Percentiles rank a stretch among this genome's conserved stretches.
Conservation (phyloP, 2,113 vertebrate genomes). For the Asarcornis scutulata region DNA sequence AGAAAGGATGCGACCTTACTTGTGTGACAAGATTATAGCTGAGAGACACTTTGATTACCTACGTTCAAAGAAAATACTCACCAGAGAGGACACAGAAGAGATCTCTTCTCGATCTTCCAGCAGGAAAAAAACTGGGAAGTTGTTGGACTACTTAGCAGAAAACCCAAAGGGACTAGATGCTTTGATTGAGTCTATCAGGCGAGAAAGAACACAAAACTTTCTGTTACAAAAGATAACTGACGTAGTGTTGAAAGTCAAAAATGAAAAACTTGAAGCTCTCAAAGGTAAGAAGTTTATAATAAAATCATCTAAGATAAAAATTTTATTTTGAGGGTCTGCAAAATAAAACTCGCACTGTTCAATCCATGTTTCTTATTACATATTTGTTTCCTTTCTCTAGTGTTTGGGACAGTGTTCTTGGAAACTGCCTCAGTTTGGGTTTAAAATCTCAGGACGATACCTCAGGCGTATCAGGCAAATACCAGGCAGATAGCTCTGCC, state of each 20-base stretch:
- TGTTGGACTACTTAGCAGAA: conserved; percentile 92
- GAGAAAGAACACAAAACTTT: conserved; percentile 90
- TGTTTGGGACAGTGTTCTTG: neutral
- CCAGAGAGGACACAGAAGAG: conserved; percentile 93
- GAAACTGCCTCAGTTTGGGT: neutral
- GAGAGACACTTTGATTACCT: conserved; percentile 96
- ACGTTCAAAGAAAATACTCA: conserved; percentile 92
- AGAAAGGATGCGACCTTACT: conserved; percentile 88
- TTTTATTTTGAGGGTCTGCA: neutral
- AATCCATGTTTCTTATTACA: neutral
- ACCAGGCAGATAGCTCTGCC: neutral
- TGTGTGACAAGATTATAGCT: conserved; percentile 93
- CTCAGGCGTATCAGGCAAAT: too few relatives aligned
- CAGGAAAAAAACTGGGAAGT: conserved; percentile 85
- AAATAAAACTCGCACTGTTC: neutral
- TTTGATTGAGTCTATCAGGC: conserved; percentile 89
- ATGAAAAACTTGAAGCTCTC: conserved; percentile 88
- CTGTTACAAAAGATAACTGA: conserved; percentile 94
- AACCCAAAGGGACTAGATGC: conserved; percentile 92
- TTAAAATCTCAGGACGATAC: neutral
- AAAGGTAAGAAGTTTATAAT: conserved; percentile 79
- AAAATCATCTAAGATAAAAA: neutral
- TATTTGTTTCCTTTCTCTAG: neutral
- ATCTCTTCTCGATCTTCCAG: conserved; percentile 90
- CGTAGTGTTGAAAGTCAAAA: conserved; percentile 91